Conservation (phyloP, 2,888 invertebrate genomes). For the Pemphredon lugubris region DNA sequence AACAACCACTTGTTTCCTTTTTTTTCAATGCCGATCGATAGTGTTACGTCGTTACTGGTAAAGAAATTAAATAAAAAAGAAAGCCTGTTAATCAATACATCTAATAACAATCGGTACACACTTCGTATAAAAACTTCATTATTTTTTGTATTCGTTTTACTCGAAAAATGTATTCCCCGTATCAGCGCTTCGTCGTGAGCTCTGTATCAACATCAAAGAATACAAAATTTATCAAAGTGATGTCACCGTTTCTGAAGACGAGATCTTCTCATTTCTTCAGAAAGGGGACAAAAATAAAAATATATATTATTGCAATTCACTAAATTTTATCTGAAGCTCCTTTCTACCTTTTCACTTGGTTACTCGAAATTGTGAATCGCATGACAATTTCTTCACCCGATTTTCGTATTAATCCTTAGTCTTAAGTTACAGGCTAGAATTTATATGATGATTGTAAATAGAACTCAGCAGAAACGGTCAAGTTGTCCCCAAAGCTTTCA, state of each 20-base stretch:
- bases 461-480: slow-evolving; percentile 2
- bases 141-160: background rate
- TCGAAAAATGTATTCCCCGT: slow-evolving; percentile 51
- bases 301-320: slow-evolving; percentile 42
- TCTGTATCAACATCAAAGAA: slow-evolving; percentile 56
- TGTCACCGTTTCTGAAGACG: slow-evolving; percentile 45
- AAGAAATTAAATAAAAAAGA: slow-evolving; percentile 23
- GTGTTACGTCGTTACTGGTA: slow-evolving; percentile 11
- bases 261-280: slow-evolving; percentile 32
- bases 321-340: slow-evolving; percentile 47
- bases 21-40: background rate
- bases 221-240: slow-evolving; percentile 51
- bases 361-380: slow-evolving; percentile 30
- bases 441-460: slow-evolving; percentile 23
- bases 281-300: slow-evolving; percentile 44
- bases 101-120: slow-evolving; percentile 44
- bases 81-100: slow-evolving; percentile 23
- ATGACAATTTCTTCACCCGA: slow-evolving; percentile 18
- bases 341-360: slow-evolving; percentile 34
- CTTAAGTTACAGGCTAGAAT: slow-evolving; percentile 36
- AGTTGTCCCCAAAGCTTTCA: background rate
- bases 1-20: slow-evolving; percentile 14
- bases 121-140: slow-evolving; percentile 53
- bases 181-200: slow-evolving; percentile 48
- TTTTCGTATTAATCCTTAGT: slow-evolving; percentile 31